Conservation (phyloP, 2,797 vertebrate species). For the Anabas testudineus region DNA sequence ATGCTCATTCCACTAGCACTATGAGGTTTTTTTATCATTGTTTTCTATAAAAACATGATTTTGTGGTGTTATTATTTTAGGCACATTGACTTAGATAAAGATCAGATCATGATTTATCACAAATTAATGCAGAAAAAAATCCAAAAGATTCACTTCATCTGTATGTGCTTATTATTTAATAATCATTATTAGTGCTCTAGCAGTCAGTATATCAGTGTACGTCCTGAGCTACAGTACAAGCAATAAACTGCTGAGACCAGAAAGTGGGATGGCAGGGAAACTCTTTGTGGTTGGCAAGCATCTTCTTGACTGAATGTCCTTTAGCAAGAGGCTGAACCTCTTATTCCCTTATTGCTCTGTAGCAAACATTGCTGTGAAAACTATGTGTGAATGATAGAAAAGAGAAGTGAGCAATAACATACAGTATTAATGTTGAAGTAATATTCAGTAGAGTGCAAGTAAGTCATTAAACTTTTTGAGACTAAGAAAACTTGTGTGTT, state of each 20-base stretch:
- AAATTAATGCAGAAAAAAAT: too few relatives aligned
- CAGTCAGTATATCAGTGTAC: not conserved
- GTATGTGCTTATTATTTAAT: too few relatives aligned
- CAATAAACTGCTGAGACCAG: slow-evolving; percentile 1
- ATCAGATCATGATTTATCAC: too few relatives aligned
- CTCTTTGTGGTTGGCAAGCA: not conserved
- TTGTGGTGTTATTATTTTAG: too few relatives aligned
- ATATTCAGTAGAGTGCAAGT: not conserved
- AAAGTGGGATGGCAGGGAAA: not conserved
- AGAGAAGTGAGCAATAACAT: not conserved
- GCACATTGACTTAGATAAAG: too few relatives aligned
- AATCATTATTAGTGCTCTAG: not conserved
- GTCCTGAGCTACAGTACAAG: not conserved
- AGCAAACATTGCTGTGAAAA: not conserved
- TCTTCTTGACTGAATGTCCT: not conserved
- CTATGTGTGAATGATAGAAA: not conserved
- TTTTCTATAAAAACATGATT: too few relatives aligned
- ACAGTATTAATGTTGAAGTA: not conserved
- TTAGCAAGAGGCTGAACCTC: not conserved
- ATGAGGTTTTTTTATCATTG: too few relatives aligned
- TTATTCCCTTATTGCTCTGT: not conserved
- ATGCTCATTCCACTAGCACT: too few relatives aligned
- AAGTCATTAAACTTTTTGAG: too few relatives aligned
- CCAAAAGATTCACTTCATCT: too few relatives aligned
- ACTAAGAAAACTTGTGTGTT: too few relatives aligned